A percentile compares a stretch with the other conserved stretches of the same genome.
Evolutionary conservation across 2,113 vertebrate genomes (phyloP).

Genomic region (Crotalus viridis): DNA sequence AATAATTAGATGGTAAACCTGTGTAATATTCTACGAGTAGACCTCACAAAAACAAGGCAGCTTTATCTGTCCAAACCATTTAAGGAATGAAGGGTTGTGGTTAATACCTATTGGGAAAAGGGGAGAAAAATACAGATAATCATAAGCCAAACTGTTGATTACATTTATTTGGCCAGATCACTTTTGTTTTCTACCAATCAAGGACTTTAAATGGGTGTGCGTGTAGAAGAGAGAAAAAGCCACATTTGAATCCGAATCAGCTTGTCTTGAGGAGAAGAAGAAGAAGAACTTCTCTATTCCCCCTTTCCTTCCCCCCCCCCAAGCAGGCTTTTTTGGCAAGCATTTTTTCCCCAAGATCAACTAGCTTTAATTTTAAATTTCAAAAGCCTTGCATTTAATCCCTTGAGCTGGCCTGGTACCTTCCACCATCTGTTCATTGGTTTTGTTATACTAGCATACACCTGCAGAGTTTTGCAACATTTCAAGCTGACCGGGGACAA

Average conservation of each 20-base stretch:
- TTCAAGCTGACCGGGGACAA: constrained; percentile 78
- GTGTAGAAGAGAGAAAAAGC: neutral
- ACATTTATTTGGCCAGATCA: constrained; percentile 48
- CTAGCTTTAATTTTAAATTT: constrained; percentile 82
- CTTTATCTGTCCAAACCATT: neutral
- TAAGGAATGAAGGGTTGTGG: neutral
- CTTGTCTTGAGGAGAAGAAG: constrained; percentile 59
- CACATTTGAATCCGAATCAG: constrained; percentile 77
- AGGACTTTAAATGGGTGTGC: constrained; percentile 68
- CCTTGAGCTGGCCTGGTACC: constrained; percentile 79
- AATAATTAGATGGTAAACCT: neutral
- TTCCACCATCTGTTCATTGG: constrained; percentile 80
- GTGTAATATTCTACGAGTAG: neutral
- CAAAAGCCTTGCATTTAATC: constrained; percentile 81
- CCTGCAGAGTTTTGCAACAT: constrained; percentile 82
- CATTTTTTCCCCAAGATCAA: constrained; percentile 71
- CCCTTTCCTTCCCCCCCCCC: neutral
- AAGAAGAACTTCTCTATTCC: constrained; percentile 63
- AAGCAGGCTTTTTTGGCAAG: constrained; percentile 70
- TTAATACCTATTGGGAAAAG: neutral
- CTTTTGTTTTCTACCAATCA: constrained; percentile 59
- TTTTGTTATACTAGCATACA: constrained; percentile 79
- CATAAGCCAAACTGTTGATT: neutral
- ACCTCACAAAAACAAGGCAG: neutral
- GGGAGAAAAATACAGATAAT: neutral